Percentiles rank a stretch among this genome's conserved stretches.
Conservation (phyloP, 2,113 vertebrate genomes). For the Lasiurus borealis region DNA sequence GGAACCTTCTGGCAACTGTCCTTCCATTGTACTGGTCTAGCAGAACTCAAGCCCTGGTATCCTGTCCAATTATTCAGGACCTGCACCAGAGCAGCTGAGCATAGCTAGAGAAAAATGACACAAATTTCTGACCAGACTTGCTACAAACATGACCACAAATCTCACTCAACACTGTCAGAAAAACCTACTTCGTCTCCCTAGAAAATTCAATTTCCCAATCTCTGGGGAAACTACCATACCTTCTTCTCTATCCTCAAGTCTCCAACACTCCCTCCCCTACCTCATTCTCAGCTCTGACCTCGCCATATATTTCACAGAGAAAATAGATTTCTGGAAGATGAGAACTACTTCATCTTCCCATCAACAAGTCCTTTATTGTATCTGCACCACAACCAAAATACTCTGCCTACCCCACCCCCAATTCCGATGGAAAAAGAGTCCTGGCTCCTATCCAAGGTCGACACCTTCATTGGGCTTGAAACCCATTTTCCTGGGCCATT, state of each 20-base stretch:
- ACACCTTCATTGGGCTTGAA: neutral
- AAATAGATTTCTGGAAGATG: slow-evolving; percentile 71
- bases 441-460: slow-evolving; percentile 34
- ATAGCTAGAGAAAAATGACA: slow-evolving; percentile 68
- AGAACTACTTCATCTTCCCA: slow-evolving; percentile 66
- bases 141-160: slow-evolving; percentile 71
- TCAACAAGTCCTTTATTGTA: slow-evolving; percentile 60
- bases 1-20: neutral
- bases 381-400: slow-evolving; percentile 35
- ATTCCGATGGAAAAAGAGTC: neutral
- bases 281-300: slow-evolving; percentile 55
- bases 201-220: slow-evolving; percentile 76
- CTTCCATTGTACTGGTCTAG: neutral
- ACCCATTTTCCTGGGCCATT: neutral
- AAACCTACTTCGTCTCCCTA: slow-evolving; percentile 55
- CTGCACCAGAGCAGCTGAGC: slow-evolving; percentile 18
- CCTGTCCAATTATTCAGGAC: neutral
- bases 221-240: slow-evolving; percentile 63
- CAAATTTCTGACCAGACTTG: slow-evolving; percentile 63
- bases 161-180: slow-evolving; percentile 69
- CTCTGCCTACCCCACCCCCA: neutral
- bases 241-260: slow-evolving; percentile 35
- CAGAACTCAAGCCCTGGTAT: neutral
- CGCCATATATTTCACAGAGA: slow-evolving; percentile 69
- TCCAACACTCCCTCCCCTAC: neutral